Base-by-base conservation (phyloP, 2,113 vertebrate genomes). In the Ailuropoda melanoleuca region DNA sequence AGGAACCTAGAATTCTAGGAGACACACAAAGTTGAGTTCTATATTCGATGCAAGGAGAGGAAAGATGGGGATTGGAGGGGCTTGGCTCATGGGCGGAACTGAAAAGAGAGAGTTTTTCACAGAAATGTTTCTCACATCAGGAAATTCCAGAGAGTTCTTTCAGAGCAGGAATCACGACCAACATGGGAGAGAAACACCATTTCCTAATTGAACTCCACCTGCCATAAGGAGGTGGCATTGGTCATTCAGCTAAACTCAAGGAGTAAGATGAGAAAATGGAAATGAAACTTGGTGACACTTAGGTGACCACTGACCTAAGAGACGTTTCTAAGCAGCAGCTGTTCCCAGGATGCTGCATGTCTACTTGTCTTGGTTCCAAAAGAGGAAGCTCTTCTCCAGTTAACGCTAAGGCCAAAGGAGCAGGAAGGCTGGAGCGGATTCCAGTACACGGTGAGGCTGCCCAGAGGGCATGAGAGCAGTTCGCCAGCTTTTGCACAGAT, bases 91-190 rank as follows among this genome's bases (percentile, higher is more conserved):
- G 15, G 23, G 70, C 34, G 82, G 24, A 58, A 81, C 0, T 46
- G 29, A 70, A 86, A 74, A 23, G 2, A 81, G 34, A 62, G 10
- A 48, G 24, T 43, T 93, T 83, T 82, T 81, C 62, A n/a, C 75
- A 74, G n/a, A 14, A 29, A 19, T 66, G 46, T 94, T 78, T 46
- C 80, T 95, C 55, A 39, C 58, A 11, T 50, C 70, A 64, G 66
- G 77, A 93, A 75, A 96, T 89, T 34, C 43, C 80, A 64, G 70
- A 34, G 17, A 64, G 56, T 94, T 91, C 75, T 93, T 74, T 96
- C 39, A 80, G 77, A 56, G n/a, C 14, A 7, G 37, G 58, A 58
- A 56, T 83, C n/a, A 53, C n/a, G 19, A 39, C 31, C 39, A 85
- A 50, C 0, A 0, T 23, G 29, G 7, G 21, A 64, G 53, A 39